A percentile compares a stretch with the other conserved stretches of the same genome.
phyloP scores from a whole-genome alignment of 2,113 vertebrate genomes.

The Pithys albifrons region DNA sequence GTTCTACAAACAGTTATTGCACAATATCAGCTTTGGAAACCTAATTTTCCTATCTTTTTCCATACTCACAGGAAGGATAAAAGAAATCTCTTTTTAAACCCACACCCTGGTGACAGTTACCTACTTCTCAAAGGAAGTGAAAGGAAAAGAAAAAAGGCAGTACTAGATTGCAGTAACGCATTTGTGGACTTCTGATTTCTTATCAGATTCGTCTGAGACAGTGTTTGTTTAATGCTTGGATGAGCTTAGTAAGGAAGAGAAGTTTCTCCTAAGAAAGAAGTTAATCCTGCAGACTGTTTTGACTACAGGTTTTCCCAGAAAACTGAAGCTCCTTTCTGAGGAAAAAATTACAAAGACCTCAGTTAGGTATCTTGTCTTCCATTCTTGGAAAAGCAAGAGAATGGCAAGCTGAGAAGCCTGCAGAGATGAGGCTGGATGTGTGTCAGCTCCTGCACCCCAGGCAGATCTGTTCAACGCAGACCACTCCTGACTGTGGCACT shows the following conservation, averaged over 20 bases:
- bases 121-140: neutral
- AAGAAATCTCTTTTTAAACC: neutral
- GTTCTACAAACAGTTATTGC: neutral
- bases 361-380: neutral
- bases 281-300: neutral
- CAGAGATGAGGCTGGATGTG: neutral
- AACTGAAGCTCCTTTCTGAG: neutral
- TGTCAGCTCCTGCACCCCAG: accelerated
- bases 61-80: neutral
- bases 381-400: neutral
- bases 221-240: neutral
- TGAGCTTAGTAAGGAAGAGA: neutral
- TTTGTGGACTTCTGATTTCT: neutral
- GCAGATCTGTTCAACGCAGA: neutral
- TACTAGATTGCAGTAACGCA: neutral
- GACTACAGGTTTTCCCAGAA: neutral
- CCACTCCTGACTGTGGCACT: neutral
- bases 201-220: neutral
- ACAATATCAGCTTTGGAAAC: neutral
- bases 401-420: neutral
- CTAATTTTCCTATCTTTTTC: neutral
- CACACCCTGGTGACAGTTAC: neutral
- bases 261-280: neutral
- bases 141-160: neutral
- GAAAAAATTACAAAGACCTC: neutral